A percentile compares a stretch with the other conserved stretches of the same genome.
phyloP scores from a whole-genome alignment of 2,797 vertebrate genomes.

The Tarsius wallacei region DNA sequence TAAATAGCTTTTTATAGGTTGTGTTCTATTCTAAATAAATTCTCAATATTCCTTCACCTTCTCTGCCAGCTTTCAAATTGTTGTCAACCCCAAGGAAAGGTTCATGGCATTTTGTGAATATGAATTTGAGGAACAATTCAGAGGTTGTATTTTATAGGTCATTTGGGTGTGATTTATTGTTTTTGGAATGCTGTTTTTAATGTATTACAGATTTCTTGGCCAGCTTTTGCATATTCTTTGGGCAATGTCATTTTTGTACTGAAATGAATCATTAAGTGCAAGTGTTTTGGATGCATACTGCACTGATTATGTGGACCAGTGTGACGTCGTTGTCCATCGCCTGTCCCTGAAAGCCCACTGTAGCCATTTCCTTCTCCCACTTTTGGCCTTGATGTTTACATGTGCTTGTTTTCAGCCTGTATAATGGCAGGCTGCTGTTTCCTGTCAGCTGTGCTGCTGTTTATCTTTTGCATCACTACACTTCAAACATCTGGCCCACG shows the following conservation, averaged over 20 bases:
- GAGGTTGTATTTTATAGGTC: conserved; percentile 26
- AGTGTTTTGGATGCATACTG: background rate
- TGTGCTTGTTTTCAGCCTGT: background rate
- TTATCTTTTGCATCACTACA: background rate
- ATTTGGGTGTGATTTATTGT: background rate
- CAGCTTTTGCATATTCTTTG: background rate
- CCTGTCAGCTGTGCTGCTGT: background rate
- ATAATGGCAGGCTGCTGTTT: background rate
- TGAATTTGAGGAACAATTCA: background rate
- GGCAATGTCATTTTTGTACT: background rate
- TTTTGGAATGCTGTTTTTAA: background rate
- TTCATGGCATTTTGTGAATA: background rate
- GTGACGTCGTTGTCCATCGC: background rate
- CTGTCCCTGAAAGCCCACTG: background rate
- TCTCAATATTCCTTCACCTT: background rate
- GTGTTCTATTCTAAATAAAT: background rate
- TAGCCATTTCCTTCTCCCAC: background rate
- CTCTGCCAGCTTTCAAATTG: background rate
- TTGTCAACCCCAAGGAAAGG: background rate
- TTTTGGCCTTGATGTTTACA: background rate
- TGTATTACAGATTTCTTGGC: background rate
- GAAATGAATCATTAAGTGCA: background rate
- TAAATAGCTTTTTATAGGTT: background rate
- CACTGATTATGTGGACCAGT: background rate
- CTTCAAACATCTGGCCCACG: background rate